These are phyloP conservation scores for Athripsodes cinereus DNA, from an alignment of 2,888 invertebrate genomes.

Conservation along the genomic window DNA sequence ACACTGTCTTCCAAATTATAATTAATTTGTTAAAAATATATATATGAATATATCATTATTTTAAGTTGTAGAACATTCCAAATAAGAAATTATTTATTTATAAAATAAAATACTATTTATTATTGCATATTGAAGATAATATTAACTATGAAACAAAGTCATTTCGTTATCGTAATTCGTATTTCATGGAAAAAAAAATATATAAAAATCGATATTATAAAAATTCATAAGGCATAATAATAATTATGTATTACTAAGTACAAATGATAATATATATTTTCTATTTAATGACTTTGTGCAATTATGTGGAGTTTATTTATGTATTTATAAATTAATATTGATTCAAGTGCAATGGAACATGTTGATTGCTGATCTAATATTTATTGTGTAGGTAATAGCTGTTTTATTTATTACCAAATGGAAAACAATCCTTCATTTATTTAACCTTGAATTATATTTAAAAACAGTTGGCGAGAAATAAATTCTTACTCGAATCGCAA, in stretches of 20 bases:
- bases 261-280: slow-evolving; percentile 16
- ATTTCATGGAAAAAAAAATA: too few species aligned
- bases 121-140: too few species aligned
- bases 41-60: slow-evolving; percentile 1
- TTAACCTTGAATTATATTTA: too few species aligned
- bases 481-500: too few species aligned
- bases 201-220: too few species aligned
- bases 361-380: neutral
- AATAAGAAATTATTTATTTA: too few species aligned
- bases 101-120: too few species aligned
- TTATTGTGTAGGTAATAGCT: slow-evolving; percentile 11
- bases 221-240: too few species aligned
- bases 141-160: too few species aligned
- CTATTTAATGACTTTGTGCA: slow-evolving; percentile 18
- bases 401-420: slow-evolving; percentile 22
- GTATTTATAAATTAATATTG: slow-evolving; percentile 11
- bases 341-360: slow-evolving; percentile 21
- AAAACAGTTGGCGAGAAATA: too few species aligned
- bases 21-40: slow-evolving; percentile 6
- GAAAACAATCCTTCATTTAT: neutral
- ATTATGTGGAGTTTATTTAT: slow-evolving; percentile 7
- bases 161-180: too few species aligned
- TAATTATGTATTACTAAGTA: slow-evolving; percentile 12
- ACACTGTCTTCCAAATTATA: neutral
- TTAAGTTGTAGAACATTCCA: neutral